Evolutionary conservation across 2,113 vertebrate species (phyloP).

Genomic region (Petrocephalus microphthalmus): DNA sequence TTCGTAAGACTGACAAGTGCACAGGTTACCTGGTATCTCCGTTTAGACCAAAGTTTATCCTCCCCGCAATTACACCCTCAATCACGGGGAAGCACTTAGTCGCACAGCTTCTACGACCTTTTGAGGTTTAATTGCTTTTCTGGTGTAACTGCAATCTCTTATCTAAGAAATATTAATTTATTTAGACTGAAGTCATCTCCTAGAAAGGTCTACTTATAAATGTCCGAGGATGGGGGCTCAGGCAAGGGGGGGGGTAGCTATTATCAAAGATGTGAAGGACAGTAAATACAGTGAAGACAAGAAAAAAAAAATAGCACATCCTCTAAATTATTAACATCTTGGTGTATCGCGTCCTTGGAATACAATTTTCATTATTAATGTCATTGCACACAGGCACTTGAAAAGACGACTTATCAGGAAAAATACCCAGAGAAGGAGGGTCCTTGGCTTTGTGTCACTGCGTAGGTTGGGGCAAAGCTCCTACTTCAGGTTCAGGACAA

Average conservation of each 20-base stretch:
- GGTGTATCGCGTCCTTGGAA: background rate
- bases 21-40: background rate
- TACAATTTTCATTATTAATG: conserved; percentile 2
- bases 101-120: background rate
- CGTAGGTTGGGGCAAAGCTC: background rate
- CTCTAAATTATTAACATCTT: background rate
- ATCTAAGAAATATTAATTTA: conserved; percentile 13
- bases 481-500: background rate
- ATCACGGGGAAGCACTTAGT: background rate
- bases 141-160: background rate
- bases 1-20: conserved; percentile 5
- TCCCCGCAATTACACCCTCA: background rate
- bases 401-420: background rate
- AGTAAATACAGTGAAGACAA: background rate
- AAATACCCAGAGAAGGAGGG: background rate
- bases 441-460: background rate
- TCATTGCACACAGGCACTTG: background rate
- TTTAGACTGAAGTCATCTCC: conserved; percentile 4
- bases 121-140: conserved; percentile 18
- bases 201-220: background rate
- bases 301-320: background rate
- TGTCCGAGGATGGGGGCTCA: background rate
- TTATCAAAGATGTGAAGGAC: background rate
- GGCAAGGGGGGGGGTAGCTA: background rate
- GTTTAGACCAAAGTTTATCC: background rate